Conservation (phyloP, 2,797 vertebrate genomes). For the Micrastur ruficollis region DNA sequence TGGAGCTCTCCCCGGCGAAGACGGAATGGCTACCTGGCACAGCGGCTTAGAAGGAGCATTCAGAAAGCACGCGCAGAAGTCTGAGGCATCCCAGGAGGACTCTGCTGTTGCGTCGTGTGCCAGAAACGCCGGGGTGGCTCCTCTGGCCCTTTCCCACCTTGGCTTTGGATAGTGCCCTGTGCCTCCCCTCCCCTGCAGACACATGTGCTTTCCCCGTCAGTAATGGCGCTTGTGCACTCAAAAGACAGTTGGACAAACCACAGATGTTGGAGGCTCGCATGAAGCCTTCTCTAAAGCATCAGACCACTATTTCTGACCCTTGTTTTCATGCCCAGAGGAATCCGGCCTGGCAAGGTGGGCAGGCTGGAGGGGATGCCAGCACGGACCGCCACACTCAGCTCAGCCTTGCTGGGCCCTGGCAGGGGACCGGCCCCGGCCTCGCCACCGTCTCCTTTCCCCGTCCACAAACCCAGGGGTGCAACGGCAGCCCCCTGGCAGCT, state of each 20-base stretch:
- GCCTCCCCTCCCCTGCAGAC: neutral
- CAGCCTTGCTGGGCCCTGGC: neutral
- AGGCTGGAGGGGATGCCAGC: neutral
- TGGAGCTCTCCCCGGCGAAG: too few relatives aligned
- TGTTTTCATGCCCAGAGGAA: neutral
- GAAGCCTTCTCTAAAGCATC: neutral
- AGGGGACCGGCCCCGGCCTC: neutral
- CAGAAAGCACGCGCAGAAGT: neutral
- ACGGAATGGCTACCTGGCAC: neutral
- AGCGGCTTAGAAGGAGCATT: neutral
- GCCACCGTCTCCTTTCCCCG: accelerated
- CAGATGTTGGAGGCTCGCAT: too few relatives aligned
- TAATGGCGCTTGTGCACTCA: neutral
- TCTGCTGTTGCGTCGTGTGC: too few relatives aligned
- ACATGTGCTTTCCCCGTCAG: accelerated
- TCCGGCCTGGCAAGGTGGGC: accelerated
- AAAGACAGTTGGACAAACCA: neutral
- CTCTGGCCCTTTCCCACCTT: neutral
- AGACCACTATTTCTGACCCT: neutral
- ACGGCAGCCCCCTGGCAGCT: neutral
- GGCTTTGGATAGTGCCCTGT: neutral
- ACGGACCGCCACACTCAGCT: neutral
- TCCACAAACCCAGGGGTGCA: accelerated
- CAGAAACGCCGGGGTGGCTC: neutral
- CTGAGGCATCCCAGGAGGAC: neutral